Evolutionary conservation across 2,113 vertebrate genomes (phyloP), one percentile per base, ranked within the genome.

Genomic region (Telmatochromis sp.): DNA sequence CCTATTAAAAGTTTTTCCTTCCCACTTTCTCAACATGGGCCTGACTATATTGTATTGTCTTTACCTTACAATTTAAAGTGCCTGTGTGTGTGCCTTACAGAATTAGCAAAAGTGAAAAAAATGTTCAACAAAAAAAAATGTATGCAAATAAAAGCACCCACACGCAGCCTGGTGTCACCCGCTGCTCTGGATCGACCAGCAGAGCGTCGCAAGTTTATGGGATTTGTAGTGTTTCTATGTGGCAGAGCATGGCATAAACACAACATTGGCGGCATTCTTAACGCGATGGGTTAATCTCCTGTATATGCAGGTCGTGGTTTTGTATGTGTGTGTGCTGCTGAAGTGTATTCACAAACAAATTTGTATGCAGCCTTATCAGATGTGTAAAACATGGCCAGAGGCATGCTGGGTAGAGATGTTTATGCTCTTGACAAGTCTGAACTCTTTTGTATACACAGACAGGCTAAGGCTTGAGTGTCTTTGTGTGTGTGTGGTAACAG

Each of bases 141-240:
- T 3, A 73, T 21, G 55, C 51, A 71, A n/a, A 63, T 37, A 60
- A n/a, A 50, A 19, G 45, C 79, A 63, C 17, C 63, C 28, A 85
- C 55, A 54, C 14, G 23, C 5, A 10, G 21, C 81, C 81, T 83
- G 90, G 87, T 90, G 87, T 57, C 42, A 84, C 51, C n/a, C 31
- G 15, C 68, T 7, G 45, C 80, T 63, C 53, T 53, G 68, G 51
- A 84, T 26, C 80, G 89, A 63, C 92, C 92, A 40, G 33, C 60
- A 90, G 47, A 81, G 63, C 2, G 8, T 65, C 19, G 23, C 33
- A 17, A n/a, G 53, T 91, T 96, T 87, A 82, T 93, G 87, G 93
- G 81, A 95, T 91, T 94, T 93, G 93, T 94, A 90, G 92, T 95
- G 93, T 96, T 96, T 95, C 92, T 85, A 90, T 91, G 87, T 80